Evolutionary conservation across 2,797 vertebrate species (phyloP).

Genomic region (Tragelaphus eurycerus): DNA sequence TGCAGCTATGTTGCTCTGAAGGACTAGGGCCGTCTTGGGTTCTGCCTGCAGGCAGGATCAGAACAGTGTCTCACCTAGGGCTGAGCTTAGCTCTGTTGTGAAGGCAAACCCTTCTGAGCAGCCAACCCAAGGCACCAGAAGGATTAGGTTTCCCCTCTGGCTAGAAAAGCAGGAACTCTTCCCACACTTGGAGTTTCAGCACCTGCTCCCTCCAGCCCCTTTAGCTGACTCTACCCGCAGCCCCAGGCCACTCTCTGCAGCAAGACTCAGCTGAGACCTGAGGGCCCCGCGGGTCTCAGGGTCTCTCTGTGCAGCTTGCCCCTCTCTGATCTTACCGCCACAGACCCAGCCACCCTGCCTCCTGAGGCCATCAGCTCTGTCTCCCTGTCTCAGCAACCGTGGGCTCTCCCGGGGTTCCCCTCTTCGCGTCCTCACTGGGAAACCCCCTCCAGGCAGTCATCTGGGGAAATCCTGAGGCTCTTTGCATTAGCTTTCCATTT

Average conservation of each 20-base stretch:
- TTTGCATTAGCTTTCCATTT: not conserved
- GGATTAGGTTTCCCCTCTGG: not conserved
- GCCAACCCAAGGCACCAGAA: not conserved
- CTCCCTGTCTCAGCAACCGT: not conserved
- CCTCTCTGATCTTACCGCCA: not conserved
- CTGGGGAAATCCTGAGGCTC: not conserved
- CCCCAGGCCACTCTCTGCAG: not conserved
- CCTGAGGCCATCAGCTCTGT: not conserved
- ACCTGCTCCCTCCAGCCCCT: not conserved
- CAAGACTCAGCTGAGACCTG: not conserved
- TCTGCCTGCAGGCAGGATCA: not conserved
- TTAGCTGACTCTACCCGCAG: not conserved
- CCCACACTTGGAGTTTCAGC: too few species aligned
- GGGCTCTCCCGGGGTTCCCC: not conserved
- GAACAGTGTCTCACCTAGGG: not conserved
- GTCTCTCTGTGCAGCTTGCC: not conserved
- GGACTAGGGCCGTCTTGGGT: not conserved
- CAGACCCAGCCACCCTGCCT: fast-evolving
- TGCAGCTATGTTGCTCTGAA: not conserved
- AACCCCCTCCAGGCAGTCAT: not conserved
- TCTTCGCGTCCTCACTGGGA: not conserved
- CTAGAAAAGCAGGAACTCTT: not conserved
- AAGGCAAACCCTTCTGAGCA: not conserved
- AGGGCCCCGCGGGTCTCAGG: fast-evolving
- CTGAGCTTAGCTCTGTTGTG: too few species aligned